Conservation (phyloP, 2,113 vertebrate species). For the Scomber scombrus region DNA sequence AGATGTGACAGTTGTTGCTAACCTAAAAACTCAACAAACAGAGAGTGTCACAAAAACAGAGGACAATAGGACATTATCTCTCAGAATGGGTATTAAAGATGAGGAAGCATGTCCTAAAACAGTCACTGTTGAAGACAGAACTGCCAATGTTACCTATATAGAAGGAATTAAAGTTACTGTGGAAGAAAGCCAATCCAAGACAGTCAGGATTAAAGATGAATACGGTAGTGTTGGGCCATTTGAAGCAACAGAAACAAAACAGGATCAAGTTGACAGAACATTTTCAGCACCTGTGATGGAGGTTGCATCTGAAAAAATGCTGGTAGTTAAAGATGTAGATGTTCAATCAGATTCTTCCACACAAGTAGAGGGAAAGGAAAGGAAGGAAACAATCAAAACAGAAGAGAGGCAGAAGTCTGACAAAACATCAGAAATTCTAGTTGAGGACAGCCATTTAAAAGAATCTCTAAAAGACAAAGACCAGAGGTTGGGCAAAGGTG, state of each 20-base stretch:
- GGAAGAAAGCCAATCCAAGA: conserved; percentile 1
- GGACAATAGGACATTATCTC: too few species aligned
- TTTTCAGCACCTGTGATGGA: not conserved
- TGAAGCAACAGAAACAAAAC: too few species aligned
- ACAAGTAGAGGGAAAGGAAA: not conserved
- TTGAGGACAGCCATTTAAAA: not conserved
- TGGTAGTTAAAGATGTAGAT: too few species aligned
- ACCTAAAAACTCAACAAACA: not conserved
- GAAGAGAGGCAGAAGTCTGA: not conserved
- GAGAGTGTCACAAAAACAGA: too few species aligned
- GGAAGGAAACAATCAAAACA: conserved; percentile 3
- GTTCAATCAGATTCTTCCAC: not conserved
- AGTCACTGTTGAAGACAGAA: too few species aligned
- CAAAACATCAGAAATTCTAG: too few species aligned
- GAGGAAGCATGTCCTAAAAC: too few species aligned
- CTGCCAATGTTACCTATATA: too few species aligned
- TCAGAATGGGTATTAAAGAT: too few species aligned
- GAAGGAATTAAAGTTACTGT: not conserved
- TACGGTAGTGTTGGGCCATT: too few species aligned
- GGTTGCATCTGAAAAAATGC: too few species aligned
- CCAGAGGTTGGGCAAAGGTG: not conserved
- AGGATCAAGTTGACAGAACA: not conserved
- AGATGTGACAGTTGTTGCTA: not conserved
- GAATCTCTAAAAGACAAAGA: not conserved
- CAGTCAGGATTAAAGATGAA: too few species aligned